Evolutionary conservation across 2,888 invertebrate genomes (phyloP).

Genomic region (Apocheima hispidaria): DNA sequence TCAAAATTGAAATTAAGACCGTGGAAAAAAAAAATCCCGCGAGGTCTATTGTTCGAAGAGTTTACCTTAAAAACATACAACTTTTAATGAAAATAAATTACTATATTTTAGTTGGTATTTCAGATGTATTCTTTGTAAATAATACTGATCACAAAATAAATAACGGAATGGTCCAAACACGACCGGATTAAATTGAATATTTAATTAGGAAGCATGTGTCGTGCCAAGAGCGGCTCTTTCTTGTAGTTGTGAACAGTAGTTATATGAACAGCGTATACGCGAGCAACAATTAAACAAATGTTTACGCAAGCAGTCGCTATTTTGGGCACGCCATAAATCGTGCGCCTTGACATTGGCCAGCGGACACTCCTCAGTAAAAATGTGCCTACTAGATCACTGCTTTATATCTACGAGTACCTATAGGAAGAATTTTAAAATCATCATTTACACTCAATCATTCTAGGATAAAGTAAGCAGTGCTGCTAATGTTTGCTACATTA

Average conservation of each 20-base stretch:
- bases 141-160: constrained; percentile 6
- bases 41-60: too few species aligned
- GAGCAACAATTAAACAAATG: constrained; percentile 55
- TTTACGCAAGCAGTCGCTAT: constrained; percentile 62
- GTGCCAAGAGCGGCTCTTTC: constrained; percentile 39
- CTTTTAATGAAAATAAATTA: background rate
- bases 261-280: constrained; percentile 23
- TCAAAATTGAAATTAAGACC: too few species aligned
- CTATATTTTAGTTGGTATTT: background rate
- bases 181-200: constrained; percentile 36
- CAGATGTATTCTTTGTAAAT: background rate
- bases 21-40: too few species aligned
- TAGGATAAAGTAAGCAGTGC: too few species aligned
- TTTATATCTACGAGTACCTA: too few species aligned
- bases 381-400: background rate
- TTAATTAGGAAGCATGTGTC: constrained; percentile 36
- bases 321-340: constrained; percentile 60
- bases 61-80: too few species aligned
- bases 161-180: constrained; percentile 16
- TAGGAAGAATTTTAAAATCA: too few species aligned
- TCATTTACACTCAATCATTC: too few species aligned
- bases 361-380: constrained; percentile 9
- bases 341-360: constrained; percentile 66
- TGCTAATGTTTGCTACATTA: too few species aligned
- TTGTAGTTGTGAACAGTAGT: constrained; percentile 25